These are phyloP conservation scores for Drosophila mimica DNA, from an alignment of 2,888 invertebrate species.

Conservation along the genomic window DNA sequence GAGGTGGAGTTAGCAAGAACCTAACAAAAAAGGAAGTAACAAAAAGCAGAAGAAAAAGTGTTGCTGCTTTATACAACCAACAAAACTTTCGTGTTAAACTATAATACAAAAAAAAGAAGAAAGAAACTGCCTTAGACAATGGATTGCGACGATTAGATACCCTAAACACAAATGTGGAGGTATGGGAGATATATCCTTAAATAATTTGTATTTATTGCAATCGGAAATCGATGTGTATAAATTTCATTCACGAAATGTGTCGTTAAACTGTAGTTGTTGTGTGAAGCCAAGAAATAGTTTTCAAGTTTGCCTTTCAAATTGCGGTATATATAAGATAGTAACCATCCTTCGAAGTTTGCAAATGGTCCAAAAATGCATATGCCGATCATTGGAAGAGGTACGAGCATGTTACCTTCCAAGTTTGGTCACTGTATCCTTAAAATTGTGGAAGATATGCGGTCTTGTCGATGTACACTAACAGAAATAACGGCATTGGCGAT, in stretches of 20 bases:
- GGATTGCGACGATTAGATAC: not conserved
- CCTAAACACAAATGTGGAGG: not conserved
- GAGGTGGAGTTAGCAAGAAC: too few relatives aligned
- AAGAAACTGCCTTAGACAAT: not conserved
- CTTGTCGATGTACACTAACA: too few relatives aligned
- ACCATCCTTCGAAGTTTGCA: too few relatives aligned
- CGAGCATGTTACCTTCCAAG: too few relatives aligned
- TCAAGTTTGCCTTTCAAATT: too few relatives aligned
- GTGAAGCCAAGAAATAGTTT: too few relatives aligned
- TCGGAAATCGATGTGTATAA: not conserved
- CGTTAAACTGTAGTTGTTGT: not conserved
- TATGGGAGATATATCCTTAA: not conserved
- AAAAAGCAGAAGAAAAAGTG: conserved; percentile 25
- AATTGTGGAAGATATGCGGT: too few relatives aligned
- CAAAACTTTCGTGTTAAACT: conserved; percentile 69
- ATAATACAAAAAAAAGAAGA: not conserved
- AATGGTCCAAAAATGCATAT: too few relatives aligned
- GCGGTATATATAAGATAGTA: too few relatives aligned
- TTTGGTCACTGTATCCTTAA: too few relatives aligned
- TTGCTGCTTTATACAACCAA: conserved; percentile 53
- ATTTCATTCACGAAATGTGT: not conserved
- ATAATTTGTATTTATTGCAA: not conserved
- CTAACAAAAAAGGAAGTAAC: conserved; percentile 22
- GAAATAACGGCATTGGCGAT: too few relatives aligned
- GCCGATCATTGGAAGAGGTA: too few relatives aligned